These are phyloP conservation scores for Parnassius apollo DNA, from an alignment of 2,888 invertebrate genomes.

Conservation along the genomic window DNA sequence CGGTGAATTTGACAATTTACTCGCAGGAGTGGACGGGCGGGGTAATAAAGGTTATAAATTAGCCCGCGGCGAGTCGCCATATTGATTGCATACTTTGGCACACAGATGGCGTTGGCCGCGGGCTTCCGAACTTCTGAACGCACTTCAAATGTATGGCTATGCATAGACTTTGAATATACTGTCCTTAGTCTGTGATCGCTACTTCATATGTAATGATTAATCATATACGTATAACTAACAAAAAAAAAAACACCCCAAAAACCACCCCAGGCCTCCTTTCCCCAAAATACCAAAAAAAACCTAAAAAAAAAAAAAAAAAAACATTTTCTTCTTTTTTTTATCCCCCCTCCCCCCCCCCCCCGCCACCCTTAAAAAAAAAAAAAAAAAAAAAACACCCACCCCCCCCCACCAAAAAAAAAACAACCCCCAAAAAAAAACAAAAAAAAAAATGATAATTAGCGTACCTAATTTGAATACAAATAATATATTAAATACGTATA, in stretches of 20 bases:
- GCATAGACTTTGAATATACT: not conserved
- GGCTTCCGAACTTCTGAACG: slow-evolving; percentile 8
- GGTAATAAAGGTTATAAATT: slow-evolving; percentile 49
- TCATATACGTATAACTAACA: slow-evolving; percentile 7
- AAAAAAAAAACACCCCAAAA: no score
- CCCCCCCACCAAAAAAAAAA: no score
- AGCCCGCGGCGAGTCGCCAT: slow-evolving; percentile 46
- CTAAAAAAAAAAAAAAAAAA: no score
- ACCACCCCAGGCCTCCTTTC: no score
- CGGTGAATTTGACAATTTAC: slow-evolving; percentile 23
- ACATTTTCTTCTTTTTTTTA: no score
- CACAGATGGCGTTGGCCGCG: slow-evolving; percentile 43
- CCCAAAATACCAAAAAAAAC: no score
- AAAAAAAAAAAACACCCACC: no score
- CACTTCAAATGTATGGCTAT: slow-evolving; percentile 2
- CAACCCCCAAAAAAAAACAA: no score
- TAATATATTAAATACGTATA: no score
- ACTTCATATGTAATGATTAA: slow-evolving; percentile 13
- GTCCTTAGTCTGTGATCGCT: not conserved
- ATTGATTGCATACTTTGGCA: slow-evolving; percentile 42
- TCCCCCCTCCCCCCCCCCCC: no score
- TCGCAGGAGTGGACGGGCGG: slow-evolving; percentile 10
- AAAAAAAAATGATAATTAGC: not conserved
- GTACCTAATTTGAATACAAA: no score
- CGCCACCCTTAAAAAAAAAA: no score